Base-by-base conservation (phyloP, 1,140 invertebrate genomes). In the Musca vetustissima region DNA sequence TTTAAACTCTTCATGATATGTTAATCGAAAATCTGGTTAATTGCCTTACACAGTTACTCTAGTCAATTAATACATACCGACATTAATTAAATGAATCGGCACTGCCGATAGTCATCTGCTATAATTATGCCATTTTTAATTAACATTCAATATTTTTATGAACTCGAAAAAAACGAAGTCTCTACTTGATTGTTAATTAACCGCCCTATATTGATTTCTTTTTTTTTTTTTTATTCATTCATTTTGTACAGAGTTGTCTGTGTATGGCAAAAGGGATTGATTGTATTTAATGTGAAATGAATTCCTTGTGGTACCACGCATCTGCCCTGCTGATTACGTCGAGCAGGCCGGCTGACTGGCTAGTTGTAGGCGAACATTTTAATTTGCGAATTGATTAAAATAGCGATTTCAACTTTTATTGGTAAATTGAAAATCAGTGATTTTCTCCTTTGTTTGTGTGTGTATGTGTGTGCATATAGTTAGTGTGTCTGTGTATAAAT, bases 381-480 rank as follows among this genome's bases (percentile, higher is more conserved):
- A 59, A 68, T 59, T 68, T 64, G 75, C 67, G 77, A 77, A 79
- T 79, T 79, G 77, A 79, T 79, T 79, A 79, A 79, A 79, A 79
- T 75, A 73, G 75, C 77, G 77, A 79, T 79, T 79, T 78, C 76
- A 79, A 79, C 75, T 79, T 43, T 79, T 79, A 79, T 79, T 79
- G 77, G 77, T 76, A 79, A 79, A 79, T 79, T 79, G 77, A 79
- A 79, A 79, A 79, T 75, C 73, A 75, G 73, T 72, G 73, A 73
- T 25, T 21, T 1, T 61, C 36, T 36, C 11, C 11, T 43, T 61
- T 36, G 21, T 21, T 59, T n/a, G 15, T 17, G 55, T 59, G 13
- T 24, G 15, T 59, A 25, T 59, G 25, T 24, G 14, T 59, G 24
- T 52, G 15, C 15, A n/a, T 19, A 19, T 21, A 7, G n/a, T 32